Conservation (phyloP, 2,888 invertebrate genomes). For the Phaonia tiefii region DNA sequence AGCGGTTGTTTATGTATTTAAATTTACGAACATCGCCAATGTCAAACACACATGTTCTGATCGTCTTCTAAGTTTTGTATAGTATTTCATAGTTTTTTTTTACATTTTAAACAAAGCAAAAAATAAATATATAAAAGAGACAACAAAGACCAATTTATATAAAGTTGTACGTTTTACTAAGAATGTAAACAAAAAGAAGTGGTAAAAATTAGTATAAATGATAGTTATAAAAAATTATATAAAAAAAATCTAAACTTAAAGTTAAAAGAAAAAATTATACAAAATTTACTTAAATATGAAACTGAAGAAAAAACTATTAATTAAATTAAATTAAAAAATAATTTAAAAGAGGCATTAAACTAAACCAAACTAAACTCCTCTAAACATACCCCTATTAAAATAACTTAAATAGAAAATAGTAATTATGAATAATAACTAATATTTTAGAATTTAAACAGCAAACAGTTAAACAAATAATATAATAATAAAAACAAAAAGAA, state of each 20-base stretch:
- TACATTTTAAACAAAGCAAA: conserved; percentile 54
- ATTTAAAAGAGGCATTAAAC: conserved; percentile 20
- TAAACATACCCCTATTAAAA: conserved; percentile 25
- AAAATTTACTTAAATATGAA: no score
- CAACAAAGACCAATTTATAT: conserved; percentile 70
- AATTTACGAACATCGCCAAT: no score
- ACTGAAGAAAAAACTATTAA: conserved; percentile 30
- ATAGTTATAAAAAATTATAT: conserved; percentile 19
- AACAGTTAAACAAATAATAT: conserved; percentile 55
- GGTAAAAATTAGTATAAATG: no score
- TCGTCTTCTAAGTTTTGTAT: no score
- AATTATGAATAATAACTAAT: conserved; percentile 38
- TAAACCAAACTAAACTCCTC: conserved; percentile 49
- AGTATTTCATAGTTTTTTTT: conserved; percentile 62
- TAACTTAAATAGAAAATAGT: conserved; percentile 37
- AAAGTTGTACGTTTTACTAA: conserved; percentile 66
- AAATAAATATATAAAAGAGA: conserved; percentile 39
- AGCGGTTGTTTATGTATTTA: no score
- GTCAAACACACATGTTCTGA: no score
- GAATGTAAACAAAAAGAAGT: conserved; percentile 36
- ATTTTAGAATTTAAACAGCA: conserved; percentile 56
- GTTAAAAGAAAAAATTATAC: conserved; percentile 29
- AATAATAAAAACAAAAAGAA: conserved; percentile 32
- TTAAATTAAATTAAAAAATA: conserved; percentile 18
- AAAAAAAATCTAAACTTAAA: conserved; percentile 44